phyloP scores from a whole-genome alignment of 2,113 vertebrate species.

The Pomatostomus ruficeps region DNA sequence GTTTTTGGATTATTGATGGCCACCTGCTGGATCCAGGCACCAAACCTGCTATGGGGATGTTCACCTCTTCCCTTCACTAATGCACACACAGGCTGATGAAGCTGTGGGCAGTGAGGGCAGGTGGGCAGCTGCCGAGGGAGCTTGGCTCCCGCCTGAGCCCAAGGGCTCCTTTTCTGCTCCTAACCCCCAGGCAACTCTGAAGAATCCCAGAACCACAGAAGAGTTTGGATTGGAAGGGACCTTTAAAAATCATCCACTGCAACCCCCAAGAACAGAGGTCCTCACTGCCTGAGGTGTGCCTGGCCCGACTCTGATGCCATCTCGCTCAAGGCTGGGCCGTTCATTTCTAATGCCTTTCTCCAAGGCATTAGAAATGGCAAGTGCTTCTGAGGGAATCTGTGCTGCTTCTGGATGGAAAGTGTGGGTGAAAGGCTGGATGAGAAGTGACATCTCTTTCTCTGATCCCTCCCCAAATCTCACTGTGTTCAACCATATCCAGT shows the following conservation, averaged over 20 bases:
- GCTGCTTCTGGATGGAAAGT: neutral
- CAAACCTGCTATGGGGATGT: fast-evolving
- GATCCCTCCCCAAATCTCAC: neutral
- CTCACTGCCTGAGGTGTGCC: neutral
- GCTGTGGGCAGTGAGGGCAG: neutral
- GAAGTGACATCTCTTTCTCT: neutral
- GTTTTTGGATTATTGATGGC: neutral
- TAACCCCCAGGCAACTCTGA: neutral
- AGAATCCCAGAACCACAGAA: neutral
- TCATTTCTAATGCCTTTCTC: neutral
- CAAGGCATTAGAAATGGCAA: neutral
- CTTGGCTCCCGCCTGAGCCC: neutral
- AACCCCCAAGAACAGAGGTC: neutral
- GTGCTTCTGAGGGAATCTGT: neutral
- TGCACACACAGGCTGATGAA: neutral
- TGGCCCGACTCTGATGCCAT: neutral
- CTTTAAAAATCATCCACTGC: neutral
- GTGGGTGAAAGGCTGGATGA: neutral
- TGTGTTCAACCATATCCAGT: neutral
- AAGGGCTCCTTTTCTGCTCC: neutral
- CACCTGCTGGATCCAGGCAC: neutral
- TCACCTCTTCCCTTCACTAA: neutral
- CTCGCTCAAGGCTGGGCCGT: neutral
- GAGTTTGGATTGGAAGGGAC: neutral
- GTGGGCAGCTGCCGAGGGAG: neutral